Conservation (phyloP, 2,113 vertebrate species). For the Columba janthina region DNA sequence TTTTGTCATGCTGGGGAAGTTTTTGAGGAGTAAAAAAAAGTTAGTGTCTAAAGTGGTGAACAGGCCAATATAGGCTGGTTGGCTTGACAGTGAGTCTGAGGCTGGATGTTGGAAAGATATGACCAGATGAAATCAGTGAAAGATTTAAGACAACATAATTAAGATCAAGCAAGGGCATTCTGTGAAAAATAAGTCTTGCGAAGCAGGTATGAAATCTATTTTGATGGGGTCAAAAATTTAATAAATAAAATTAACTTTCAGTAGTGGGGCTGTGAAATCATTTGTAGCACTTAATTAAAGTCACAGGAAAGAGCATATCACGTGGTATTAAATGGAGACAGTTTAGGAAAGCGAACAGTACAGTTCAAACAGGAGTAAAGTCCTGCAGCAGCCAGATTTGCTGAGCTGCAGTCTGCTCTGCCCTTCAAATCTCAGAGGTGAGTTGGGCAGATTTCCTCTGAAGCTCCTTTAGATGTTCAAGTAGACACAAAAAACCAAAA, state of each 20-base stretch:
- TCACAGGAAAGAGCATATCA: not conserved
- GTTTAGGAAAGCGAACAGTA: not conserved
- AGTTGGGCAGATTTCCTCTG: not conserved
- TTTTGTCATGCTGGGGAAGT: not conserved
- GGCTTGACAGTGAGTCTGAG: not conserved
- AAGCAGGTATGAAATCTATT: not conserved
- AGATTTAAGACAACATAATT: not conserved
- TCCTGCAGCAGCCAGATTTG: not conserved
- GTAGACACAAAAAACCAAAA: not conserved
- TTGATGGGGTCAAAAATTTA: not conserved
- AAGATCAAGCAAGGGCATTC: not conserved
- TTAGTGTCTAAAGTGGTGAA: not conserved
- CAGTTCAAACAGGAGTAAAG: not conserved
- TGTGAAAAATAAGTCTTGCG: not conserved
- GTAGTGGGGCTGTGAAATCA: not conserved
- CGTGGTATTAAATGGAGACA: not conserved
- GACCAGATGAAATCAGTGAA: not conserved
- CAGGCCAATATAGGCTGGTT: not conserved
- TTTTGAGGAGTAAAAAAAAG: not conserved
- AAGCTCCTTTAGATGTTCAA: not conserved
- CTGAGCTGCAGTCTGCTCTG: not conserved
- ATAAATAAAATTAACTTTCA: not conserved
- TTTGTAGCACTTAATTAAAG: not conserved
- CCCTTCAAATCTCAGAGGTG: not conserved
- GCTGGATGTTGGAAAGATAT: not conserved